Conservation (phyloP, 2,888 invertebrate species). For the Salticus scenicus region DNA sequence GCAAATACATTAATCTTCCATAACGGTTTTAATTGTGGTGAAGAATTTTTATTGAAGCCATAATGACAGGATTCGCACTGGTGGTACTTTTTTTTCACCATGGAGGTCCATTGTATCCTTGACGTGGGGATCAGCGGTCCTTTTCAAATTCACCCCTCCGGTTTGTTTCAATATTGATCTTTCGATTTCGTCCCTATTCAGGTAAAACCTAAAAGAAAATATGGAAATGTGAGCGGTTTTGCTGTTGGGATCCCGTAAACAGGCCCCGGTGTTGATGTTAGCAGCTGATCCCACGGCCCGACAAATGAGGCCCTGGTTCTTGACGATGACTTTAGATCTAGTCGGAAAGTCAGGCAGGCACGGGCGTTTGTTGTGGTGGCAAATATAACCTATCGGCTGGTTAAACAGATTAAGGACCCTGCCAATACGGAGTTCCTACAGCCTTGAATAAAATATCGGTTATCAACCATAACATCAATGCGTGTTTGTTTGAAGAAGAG, state of each 20-base stretch:
- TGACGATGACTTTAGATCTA: slow-evolving; percentile 41
- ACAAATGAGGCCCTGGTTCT: slow-evolving; percentile 50
- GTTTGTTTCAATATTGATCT: slow-evolving; percentile 70
- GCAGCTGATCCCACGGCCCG: slow-evolving; percentile 49
- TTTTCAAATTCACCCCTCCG: slow-evolving; percentile 39
- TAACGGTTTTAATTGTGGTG: slow-evolving; percentile 67
- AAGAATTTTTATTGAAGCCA: slow-evolving; percentile 65
- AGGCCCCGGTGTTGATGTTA: slow-evolving; percentile 23
- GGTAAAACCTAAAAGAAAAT: slow-evolving; percentile 43
- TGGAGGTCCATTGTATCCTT: slow-evolving; percentile 22
- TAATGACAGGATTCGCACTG: slow-evolving; percentile 25
- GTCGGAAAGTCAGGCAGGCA: slow-evolving; percentile 45
- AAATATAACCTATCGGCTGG: slow-evolving; percentile 62
- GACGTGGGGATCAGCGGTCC: slow-evolving; percentile 17
- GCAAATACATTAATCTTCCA: slow-evolving; percentile 68
- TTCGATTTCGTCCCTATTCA: slow-evolving; percentile 50
- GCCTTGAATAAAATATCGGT: slow-evolving; percentile 46
- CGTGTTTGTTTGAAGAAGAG: slow-evolving; percentile 31
- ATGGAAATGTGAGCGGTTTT: slow-evolving; percentile 39
- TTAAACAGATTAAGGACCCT: slow-evolving; percentile 62
- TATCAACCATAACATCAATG: slow-evolving; percentile 19
- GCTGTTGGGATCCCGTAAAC: slow-evolving; percentile 44
- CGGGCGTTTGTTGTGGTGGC: slow-evolving; percentile 65
- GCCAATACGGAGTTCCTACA: slow-evolving; percentile 32
- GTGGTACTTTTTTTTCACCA: slow-evolving; percentile 40